Evolutionary conservation across 2,113 vertebrate genomes (phyloP).

Genomic region (Mirounga angustirostris): DNA sequence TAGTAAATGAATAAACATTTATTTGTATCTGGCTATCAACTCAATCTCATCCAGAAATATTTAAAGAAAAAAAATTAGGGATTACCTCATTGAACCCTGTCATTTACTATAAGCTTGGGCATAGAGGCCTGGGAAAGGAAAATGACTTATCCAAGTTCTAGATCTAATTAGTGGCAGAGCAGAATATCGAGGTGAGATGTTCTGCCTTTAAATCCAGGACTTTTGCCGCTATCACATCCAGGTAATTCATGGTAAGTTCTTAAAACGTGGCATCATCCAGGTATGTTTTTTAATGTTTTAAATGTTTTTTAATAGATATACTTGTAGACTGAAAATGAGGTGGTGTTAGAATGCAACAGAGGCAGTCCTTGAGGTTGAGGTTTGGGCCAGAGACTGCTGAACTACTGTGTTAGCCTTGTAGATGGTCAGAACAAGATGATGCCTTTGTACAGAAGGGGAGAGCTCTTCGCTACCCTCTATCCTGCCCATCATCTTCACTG

Average conservation of each 20-base stretch:
- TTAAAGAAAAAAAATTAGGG: conserved; percentile 27
- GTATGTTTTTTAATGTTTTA: background rate
- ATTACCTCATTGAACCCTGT: background rate
- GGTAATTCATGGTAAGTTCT: background rate
- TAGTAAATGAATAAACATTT: conserved; percentile 21
- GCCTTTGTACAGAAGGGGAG: background rate
- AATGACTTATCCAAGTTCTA: background rate
- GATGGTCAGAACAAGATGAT: background rate
- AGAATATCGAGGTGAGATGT: background rate
- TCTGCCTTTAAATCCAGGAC: background rate
- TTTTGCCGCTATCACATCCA: background rate
- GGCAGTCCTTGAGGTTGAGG: background rate
- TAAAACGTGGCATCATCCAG: background rate
- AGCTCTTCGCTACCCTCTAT: background rate
- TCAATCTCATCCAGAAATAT: conserved; percentile 2
- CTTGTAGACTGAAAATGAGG: background rate
- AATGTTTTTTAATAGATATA: background rate
- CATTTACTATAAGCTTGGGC: conserved; percentile 4
- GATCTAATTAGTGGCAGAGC: background rate
- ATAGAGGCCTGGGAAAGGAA: background rate
- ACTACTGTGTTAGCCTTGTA: background rate
- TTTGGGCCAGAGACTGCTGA: background rate
- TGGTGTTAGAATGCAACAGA: background rate
- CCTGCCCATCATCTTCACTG: background rate
- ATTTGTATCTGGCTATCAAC: background rate